These are phyloP conservation scores for Ascidia mentula DNA, from an alignment of 23 tunicate species.

Conservation along the genomic window DNA sequence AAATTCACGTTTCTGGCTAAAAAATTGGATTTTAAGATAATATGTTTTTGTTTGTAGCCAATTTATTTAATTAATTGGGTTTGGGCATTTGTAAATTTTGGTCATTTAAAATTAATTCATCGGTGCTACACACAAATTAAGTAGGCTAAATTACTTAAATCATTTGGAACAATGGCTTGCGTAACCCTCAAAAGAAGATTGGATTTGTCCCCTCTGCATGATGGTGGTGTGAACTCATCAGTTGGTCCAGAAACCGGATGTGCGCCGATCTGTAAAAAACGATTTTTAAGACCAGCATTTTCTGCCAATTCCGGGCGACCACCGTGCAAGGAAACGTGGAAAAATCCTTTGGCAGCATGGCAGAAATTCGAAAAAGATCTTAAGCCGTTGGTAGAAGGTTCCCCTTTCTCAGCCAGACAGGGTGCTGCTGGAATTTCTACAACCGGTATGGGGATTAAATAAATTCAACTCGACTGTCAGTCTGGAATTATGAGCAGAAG, in stretches of 20 bases:
- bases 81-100: too few species aligned
- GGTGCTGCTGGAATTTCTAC: neutral
- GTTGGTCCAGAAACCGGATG: neutral
- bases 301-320: neutral
- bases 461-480: too few species aligned
- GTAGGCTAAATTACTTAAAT: too few species aligned
- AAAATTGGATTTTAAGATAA: too few species aligned
- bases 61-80: too few species aligned
- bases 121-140: too few species aligned
- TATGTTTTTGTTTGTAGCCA: too few species aligned
- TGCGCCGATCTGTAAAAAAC: neutral
- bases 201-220: neutral
- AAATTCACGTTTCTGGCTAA: too few species aligned
- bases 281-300: neutral
- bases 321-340: neutral
- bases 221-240: neutral
- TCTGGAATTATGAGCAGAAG: too few species aligned
- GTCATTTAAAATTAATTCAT: too few species aligned
- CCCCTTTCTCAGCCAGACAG: neutral
- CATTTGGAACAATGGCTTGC: too few species aligned
- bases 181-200: neutral
- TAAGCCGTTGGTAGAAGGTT: neutral
- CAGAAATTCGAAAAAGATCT: neutral
- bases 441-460: neutral
- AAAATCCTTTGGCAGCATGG: neutral